Conservation (phyloP, 1,140 invertebrate genomes). For the Phenacoccus solenopsis region DNA sequence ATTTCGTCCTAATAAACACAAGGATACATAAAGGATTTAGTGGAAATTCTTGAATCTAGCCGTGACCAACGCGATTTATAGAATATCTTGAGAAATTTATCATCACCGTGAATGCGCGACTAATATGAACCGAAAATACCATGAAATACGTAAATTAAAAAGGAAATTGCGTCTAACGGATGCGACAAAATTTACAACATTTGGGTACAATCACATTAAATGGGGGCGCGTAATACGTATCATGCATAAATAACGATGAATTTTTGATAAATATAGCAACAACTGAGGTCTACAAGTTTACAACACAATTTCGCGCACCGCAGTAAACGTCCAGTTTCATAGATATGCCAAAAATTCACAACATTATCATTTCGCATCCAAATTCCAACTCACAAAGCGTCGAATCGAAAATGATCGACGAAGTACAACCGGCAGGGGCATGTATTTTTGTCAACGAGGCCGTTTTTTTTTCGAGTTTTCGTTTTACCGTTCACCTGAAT, state of each 20-base stretch:
- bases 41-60: background rate
- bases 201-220: background rate
- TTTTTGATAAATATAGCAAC: background rate
- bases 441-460: background rate
- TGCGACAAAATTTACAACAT: background rate
- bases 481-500: too few species aligned
- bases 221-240: too few species aligned
- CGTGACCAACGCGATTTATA: background rate
- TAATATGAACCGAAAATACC: background rate
- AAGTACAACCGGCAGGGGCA: background rate
- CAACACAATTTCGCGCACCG: background rate
- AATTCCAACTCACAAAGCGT: background rate
- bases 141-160: background rate
- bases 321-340: background rate
- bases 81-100: background rate
- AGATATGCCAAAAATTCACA: slow-evolving; percentile 10
- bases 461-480: background rate
- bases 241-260: background rate
- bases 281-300: slow-evolving; percentile 5
- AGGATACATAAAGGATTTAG: background rate
- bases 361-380: background rate
- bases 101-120: too few species aligned
- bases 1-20: background rate
- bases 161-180: background rate
- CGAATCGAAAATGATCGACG: background rate